Conservation (phyloP, 2,113 vertebrate genomes). For the Sinocyclocheilus anophthalmus region DNA sequence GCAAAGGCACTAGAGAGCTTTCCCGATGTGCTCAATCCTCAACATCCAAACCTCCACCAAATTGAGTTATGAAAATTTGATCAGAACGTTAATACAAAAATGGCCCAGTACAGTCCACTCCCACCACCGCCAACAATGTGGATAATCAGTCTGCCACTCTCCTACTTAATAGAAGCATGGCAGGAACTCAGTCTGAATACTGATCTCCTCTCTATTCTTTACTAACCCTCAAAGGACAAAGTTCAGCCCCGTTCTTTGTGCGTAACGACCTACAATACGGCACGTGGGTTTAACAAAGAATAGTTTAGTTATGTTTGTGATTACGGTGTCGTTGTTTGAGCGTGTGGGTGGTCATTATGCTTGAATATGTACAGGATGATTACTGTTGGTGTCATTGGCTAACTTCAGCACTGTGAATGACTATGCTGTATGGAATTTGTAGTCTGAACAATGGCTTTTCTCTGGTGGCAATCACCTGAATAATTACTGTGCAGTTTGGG, state of each 20-base stretch:
- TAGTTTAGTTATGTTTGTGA: conserved; percentile 23
- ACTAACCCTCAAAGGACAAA: conserved; percentile 31
- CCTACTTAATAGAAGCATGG: conserved; percentile 43
- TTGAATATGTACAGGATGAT: conserved; percentile 47
- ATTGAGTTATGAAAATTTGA: conserved; percentile 70
- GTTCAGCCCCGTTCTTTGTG: conserved; percentile 27
- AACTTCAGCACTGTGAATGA: conserved; percentile 1
- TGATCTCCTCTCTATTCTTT: conserved; percentile 46
- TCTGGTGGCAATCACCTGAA: conserved; percentile 44
- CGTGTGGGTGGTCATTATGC: conserved; percentile 47
- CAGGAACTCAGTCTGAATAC: conserved; percentile 48
- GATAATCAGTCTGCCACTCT: conserved; percentile 61
- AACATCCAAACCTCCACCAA: conserved; percentile 46
- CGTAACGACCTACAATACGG: not conserved
- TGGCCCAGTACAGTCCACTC: conserved; percentile 50
- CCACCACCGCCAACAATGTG: conserved; percentile 41
- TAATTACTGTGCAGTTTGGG: conserved; percentile 45
- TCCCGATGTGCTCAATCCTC: not conserved
- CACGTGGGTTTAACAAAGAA: conserved; percentile 14
- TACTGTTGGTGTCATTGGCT: conserved; percentile 32
- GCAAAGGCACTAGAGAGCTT: conserved; percentile 13
- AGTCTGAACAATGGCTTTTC: conserved; percentile 42
- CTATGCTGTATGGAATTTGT: not conserved
- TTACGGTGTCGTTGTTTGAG: conserved; percentile 23
- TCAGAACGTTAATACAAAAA: conserved; percentile 65